phyloP scores from a whole-genome alignment of 2,797 vertebrate species.

The Crocidura indochinensis region DNA sequence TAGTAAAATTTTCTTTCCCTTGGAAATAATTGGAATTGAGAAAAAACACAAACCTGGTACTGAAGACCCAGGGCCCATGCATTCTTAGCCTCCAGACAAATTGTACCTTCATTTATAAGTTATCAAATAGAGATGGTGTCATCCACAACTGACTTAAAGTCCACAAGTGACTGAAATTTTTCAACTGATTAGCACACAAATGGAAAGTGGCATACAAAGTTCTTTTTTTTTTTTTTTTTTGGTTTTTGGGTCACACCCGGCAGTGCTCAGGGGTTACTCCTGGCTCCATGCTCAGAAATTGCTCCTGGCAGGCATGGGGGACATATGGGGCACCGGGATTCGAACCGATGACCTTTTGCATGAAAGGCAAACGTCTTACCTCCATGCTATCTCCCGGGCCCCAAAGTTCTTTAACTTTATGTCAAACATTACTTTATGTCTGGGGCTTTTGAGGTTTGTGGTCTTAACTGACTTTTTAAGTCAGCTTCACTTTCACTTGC shows the following conservation, averaged over 20 bases:
- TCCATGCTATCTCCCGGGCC: no score
- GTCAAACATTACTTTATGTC: background rate
- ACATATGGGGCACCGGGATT: no score
- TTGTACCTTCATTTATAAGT: background rate
- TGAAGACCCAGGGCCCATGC: background rate
- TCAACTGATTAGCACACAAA: background rate
- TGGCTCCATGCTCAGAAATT: no score
- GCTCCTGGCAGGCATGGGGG: no score
- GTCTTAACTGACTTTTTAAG: conserved; percentile 5
- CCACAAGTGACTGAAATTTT: background rate
- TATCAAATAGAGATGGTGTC: background rate
- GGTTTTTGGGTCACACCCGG: no score
- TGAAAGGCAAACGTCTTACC: no score
- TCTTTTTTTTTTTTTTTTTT: no score
- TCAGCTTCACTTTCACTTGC: background rate
- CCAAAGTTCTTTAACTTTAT: conserved; percentile 30
- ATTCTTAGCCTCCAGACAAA: background rate
- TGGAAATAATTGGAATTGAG: conserved; percentile 20
- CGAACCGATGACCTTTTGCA: no score
- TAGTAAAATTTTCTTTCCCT: conserved; percentile 16
- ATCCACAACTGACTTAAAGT: background rate
- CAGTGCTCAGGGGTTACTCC: no score
- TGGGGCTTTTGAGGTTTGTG: background rate
- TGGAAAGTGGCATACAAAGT: background rate
- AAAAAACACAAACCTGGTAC: background rate